Conservation (phyloP, 2,888 invertebrate species). For the Thera britannica region DNA sequence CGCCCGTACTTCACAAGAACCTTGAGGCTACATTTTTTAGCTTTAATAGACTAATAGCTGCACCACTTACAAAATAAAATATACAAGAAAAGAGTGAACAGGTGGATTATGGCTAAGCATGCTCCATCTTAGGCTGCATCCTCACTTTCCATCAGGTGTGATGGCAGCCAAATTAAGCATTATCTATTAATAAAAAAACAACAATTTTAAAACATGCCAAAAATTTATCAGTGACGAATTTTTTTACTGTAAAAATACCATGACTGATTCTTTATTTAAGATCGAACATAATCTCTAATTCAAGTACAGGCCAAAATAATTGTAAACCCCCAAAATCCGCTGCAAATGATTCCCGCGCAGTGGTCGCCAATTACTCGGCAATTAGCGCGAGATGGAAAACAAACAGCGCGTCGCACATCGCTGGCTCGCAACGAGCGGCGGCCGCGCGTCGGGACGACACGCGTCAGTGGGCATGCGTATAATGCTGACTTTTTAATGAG, state of each 20-base stretch:
- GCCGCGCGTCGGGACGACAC: constrained; percentile 38
- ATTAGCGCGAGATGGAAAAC: constrained; percentile 49
- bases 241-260: too few species aligned
- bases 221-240: too few species aligned
- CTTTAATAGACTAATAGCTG: too few species aligned
- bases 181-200: too few species aligned
- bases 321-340: constrained; percentile 10
- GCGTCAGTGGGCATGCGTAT: constrained; percentile 48
- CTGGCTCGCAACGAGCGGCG: constrained; percentile 43
- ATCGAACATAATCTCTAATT: background rate
- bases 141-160: too few species aligned
- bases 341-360: constrained; percentile 11
- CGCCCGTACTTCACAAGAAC: background rate
- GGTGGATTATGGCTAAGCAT: too few species aligned
- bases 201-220: too few species aligned
- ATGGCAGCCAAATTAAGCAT: too few species aligned
- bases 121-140: too few species aligned
- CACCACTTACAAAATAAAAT: too few species aligned
- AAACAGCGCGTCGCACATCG: constrained; percentile 52
- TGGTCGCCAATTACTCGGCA: constrained; percentile 48
- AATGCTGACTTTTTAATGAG: constrained; percentile 41
- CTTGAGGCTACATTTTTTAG: background rate
- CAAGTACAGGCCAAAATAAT: background rate
- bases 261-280: too few species aligned
- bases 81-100: too few species aligned